phyloP scores from a whole-genome alignment of 2,113 vertebrate species.

The Spheniscus mendiculus region DNA sequence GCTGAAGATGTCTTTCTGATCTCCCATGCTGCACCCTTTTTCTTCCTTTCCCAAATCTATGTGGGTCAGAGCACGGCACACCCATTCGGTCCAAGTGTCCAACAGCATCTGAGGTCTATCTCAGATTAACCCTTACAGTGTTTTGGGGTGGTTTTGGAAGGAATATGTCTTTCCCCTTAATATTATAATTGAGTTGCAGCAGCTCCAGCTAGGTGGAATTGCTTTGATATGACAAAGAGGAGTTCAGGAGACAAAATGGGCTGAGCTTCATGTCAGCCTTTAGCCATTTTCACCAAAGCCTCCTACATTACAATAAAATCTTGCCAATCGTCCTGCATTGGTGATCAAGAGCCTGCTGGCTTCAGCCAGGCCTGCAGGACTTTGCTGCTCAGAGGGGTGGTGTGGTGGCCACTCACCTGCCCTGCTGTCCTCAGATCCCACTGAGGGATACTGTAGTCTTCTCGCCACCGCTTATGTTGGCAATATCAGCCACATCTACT shows the following conservation, averaged over 20 bases:
- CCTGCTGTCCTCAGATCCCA: not conserved
- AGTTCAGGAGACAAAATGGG: not conserved
- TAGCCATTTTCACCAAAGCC: not conserved
- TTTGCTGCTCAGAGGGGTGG: not conserved
- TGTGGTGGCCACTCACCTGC: not conserved
- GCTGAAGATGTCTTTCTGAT: not conserved
- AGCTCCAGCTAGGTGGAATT: not conserved
- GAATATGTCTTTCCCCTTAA: not conserved
- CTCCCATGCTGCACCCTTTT: not conserved
- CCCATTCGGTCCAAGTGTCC: not conserved
- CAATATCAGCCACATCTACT: not conserved
- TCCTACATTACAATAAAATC: not conserved
- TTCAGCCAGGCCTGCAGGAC: not conserved
- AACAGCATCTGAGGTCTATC: not conserved
- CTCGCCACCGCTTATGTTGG: not conserved
- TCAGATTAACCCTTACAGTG: not conserved
- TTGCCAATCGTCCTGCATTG: not conserved
- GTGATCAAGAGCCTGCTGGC: rapidly evolving
- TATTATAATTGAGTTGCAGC: not conserved
- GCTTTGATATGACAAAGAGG: not conserved
- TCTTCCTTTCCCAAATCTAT: not conserved
- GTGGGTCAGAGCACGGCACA: not conserved
- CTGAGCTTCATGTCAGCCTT: not conserved
- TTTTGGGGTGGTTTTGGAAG: not conserved
- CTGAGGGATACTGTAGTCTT: not conserved